These are phyloP conservation scores for Pinctada fucata DNA, from an alignment of 2,888 invertebrate species.

Conservation along the genomic window DNA sequence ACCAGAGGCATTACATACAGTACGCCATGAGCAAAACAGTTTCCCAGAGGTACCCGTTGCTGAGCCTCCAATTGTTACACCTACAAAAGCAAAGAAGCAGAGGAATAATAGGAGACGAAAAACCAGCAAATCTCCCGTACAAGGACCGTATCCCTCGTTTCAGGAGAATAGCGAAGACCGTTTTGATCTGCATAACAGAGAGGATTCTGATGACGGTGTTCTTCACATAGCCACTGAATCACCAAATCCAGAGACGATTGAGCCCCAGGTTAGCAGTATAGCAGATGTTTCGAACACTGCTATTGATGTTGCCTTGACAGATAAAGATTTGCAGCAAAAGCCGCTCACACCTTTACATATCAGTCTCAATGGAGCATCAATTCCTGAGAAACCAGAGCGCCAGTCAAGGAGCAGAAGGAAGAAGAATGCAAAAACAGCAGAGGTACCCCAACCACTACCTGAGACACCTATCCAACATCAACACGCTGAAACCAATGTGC, in stretches of 20 bases:
- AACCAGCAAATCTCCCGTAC: not conserved
- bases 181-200: constrained; percentile 41
- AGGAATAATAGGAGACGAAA: not conserved
- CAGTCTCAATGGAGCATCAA: not conserved
- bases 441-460: not conserved
- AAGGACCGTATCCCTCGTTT: not conserved
- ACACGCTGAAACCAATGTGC: not conserved
- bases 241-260: constrained; percentile 46
- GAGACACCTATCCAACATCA: not conserved
- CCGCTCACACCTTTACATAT: constrained; percentile 23
- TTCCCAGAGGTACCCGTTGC: not conserved
- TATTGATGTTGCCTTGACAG: constrained; percentile 44
- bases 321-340: constrained; percentile 45
- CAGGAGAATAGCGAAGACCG: constrained; percentile 3
- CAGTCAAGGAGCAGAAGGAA: constrained; percentile 8
- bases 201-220: constrained; percentile 52
- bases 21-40: not conserved
- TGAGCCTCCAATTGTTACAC: not conserved
- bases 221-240: constrained; percentile 48
- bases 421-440: constrained; percentile 7
- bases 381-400: constrained; percentile 8
- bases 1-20: not conserved
- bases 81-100: not conserved
- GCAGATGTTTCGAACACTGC: constrained; percentile 42
- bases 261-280: constrained; percentile 43